Evolutionary conservation across 2,888 invertebrate genomes (phyloP).

Genomic region (Drosophila yooni): DNA sequence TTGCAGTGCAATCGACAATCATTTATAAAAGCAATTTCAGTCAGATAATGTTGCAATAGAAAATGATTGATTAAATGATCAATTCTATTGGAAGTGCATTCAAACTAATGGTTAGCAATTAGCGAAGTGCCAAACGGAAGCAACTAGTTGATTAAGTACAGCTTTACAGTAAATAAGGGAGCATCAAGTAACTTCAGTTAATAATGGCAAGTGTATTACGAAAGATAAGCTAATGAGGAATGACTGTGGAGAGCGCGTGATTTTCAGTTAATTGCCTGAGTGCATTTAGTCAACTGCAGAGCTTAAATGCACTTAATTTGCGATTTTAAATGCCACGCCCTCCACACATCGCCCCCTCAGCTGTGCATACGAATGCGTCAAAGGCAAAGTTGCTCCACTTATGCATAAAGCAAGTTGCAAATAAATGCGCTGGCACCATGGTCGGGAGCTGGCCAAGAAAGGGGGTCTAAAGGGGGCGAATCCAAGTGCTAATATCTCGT

Average conservation of each 20-base stretch:
- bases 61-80: background rate
- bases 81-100: no score
- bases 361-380: constrained; percentile 13
- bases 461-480: background rate
- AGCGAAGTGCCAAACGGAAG: background rate
- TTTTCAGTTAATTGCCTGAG: constrained; percentile 42
- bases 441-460: background rate
- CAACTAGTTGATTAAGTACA: background rate
- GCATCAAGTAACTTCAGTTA: background rate
- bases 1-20: background rate
- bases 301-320: constrained; percentile 22
- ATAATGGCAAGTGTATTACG: background rate
- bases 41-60: background rate
- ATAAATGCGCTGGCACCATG: constrained; percentile 34
- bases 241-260: constrained; percentile 17
- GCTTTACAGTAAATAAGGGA: background rate
- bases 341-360: background rate
- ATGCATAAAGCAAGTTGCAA: constrained; percentile 68
- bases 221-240: constrained; percentile 10
- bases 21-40: background rate
- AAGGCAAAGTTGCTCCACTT: constrained; percentile 65
- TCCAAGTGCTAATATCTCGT: constrained; percentile 59
- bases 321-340: constrained; percentile 44
- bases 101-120: background rate
- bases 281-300: constrained; percentile 39